Percentiles rank a stretch among this genome's conserved stretches.
phyloP scores from a whole-genome alignment of 2,113 vertebrate genomes.

The Helogale parvula region DNA sequence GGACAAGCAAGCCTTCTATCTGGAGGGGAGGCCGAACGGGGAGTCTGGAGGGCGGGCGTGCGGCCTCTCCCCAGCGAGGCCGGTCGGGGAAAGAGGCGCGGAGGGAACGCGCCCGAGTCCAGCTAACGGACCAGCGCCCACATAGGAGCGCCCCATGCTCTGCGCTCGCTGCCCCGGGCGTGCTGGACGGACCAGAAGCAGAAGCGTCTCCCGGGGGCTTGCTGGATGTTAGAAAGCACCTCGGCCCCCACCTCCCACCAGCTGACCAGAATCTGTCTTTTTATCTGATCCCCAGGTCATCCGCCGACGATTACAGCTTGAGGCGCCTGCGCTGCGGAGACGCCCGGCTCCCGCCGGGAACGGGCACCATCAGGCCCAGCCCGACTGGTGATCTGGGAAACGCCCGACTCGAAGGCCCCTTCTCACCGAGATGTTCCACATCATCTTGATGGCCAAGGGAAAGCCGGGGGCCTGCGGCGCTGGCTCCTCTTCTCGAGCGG shows the following conservation, averaged over 20 bases:
- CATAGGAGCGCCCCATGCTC: not conserved
- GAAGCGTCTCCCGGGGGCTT: not conserved
- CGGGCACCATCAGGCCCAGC: not conserved
- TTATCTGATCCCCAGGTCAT: not conserved
- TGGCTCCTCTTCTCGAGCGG: not conserved
- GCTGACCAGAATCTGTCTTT: not conserved
- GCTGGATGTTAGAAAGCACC: not conserved
- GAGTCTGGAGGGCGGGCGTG: not conserved
- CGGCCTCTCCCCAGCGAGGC: not conserved
- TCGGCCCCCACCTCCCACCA: not conserved
- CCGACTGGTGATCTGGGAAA: not conserved
- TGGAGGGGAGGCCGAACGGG: not conserved
- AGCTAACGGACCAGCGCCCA: not conserved
- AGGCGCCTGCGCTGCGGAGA: not conserved
- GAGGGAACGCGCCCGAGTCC: not conserved
- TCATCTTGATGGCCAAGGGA: conserved; percentile 89
- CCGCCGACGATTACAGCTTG: not conserved
- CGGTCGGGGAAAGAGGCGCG: not conserved
- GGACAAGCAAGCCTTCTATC: not conserved
- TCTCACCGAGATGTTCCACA: conserved; percentile 89
- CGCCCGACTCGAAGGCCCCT: fast-evolving
- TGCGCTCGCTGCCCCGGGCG: not conserved
- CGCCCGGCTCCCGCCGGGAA: not conserved
- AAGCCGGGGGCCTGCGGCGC: conserved; percentile 35
- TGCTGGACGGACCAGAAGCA: not conserved